Conservation (phyloP, 2,888 invertebrate genomes). For the Cerceris rybyensis region DNA sequence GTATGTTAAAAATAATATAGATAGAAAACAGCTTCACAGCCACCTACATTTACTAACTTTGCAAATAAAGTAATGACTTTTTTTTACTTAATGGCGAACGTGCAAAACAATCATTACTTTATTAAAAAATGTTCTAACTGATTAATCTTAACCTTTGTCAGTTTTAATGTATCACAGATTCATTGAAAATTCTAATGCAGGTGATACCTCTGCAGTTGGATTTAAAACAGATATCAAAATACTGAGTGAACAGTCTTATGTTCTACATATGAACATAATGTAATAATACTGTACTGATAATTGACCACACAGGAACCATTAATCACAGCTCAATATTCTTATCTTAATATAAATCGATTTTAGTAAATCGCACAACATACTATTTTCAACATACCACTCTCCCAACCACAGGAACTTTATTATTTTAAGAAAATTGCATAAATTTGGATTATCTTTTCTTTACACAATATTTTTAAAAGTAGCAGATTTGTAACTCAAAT, state of each 20-base stretch:
- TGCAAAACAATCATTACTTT: constrained; percentile 20
- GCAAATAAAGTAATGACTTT: constrained; percentile 24
- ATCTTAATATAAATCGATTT: constrained; percentile 14
- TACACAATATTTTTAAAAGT: constrained; percentile 6
- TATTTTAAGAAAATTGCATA: constrained; percentile 47
- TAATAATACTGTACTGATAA: background rate
- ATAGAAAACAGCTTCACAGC: constrained; percentile 6
- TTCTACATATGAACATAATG: background rate
- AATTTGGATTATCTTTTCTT: constrained; percentile 34
- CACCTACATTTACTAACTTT: background rate
- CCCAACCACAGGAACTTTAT: constrained; percentile 44
- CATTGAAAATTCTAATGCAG: too few species aligned
- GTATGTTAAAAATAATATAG: constrained; percentile 5
- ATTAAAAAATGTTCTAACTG: background rate
- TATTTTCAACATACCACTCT: constrained; percentile 52
- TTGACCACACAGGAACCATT: constrained; percentile 16
- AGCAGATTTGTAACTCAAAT: background rate
- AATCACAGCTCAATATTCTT: constrained; percentile 20
- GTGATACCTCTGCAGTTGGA: too few species aligned
- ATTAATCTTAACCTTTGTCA: too few species aligned
- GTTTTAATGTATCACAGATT: too few species aligned
- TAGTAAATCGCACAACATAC: constrained; percentile 52
- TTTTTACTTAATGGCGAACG: constrained; percentile 3
- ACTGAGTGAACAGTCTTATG: background rate
- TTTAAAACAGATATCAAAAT: too few species aligned